Conservation (phyloP, 2,113 vertebrate species). For the Leucosticte australis region DNA sequence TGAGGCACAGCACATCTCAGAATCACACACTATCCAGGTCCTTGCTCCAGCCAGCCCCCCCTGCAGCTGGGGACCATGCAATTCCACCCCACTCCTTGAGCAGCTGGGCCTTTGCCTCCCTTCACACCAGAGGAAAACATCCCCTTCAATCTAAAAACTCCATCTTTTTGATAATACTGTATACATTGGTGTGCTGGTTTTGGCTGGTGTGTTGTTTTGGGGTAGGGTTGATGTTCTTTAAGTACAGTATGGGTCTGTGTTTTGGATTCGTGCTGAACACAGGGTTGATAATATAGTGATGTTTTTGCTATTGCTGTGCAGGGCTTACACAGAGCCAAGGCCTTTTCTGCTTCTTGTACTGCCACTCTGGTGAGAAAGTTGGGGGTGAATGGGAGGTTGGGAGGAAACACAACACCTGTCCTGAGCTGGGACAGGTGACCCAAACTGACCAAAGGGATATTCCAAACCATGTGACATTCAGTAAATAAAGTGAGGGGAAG, state of each 20-base stretch:
- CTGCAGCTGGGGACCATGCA: background rate
- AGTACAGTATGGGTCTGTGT: background rate
- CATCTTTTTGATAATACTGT: background rate
- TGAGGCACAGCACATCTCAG: background rate
- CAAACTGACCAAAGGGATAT: background rate
- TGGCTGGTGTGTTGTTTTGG: background rate
- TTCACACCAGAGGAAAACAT: background rate
- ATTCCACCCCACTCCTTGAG: background rate
- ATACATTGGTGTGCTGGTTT: background rate
- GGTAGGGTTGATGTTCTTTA: background rate
- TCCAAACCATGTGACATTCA: background rate
- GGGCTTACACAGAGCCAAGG: background rate
- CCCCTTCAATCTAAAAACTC: background rate
- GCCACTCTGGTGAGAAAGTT: rapidly evolving
- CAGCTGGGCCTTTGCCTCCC: background rate
- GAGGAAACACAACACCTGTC: background rate
- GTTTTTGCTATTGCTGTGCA: background rate
- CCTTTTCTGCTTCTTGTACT: background rate
- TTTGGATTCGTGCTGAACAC: background rate
- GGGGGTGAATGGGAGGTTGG: background rate
- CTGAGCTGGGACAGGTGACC: background rate
- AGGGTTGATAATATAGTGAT: rapidly evolving
- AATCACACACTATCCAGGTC: background rate
- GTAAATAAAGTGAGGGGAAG: background rate
- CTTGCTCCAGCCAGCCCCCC: background rate